Evolutionary conservation across 2,888 invertebrate genomes (phyloP).

Genomic region (Beris morrisii): DNA sequence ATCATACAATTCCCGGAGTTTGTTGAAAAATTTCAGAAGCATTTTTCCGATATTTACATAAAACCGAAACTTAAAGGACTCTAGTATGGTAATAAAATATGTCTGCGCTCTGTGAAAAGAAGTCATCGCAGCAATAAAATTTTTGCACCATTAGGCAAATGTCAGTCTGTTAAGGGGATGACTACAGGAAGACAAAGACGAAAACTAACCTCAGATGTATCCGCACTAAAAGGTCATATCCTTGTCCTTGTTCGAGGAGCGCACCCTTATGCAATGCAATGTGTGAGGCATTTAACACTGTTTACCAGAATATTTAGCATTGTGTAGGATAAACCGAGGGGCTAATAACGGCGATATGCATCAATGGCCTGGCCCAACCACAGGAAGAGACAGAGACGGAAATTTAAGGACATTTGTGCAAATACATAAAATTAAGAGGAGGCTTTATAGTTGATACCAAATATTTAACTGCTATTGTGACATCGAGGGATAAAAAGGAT

Average conservation of each 20-base stretch:
- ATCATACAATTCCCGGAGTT: not conserved
- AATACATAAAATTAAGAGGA: slow-evolving; percentile 37
- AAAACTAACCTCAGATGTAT: slow-evolving; percentile 28
- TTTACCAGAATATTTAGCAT: slow-evolving; percentile 37
- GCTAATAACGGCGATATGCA: slow-evolving; percentile 26
- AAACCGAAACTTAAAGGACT: slow-evolving; percentile 26
- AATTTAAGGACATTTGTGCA: slow-evolving; percentile 36
- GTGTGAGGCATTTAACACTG: slow-evolving; percentile 34
- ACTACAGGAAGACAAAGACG: slow-evolving; percentile 13
- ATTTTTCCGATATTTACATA: slow-evolving; percentile 36
- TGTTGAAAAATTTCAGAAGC: slow-evolving; percentile 27
- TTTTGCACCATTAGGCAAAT: slow-evolving; percentile 38
- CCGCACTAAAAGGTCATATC: slow-evolving; percentile 20
- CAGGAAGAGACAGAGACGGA: slow-evolving; percentile 3
- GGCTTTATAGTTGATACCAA: slow-evolving; percentile 36
- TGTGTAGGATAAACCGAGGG: slow-evolving; percentile 19
- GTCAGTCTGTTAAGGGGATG: slow-evolving; percentile 9
- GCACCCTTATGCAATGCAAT: slow-evolving; percentile 12
- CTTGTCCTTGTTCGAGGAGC: not conserved
- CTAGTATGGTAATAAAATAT: slow-evolving; percentile 16
- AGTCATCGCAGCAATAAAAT: slow-evolving; percentile 37
- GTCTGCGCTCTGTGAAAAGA: slow-evolving; percentile 19
- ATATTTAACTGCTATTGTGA: slow-evolving; percentile 39
- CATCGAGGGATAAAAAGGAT: slow-evolving; percentile 35
- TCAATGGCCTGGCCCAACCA: slow-evolving; percentile 17